A percentile compares a stretch with the other conserved stretches of the same genome.
Conservation (phyloP, 2,113 vertebrate genomes). For the Butorides virescens region DNA sequence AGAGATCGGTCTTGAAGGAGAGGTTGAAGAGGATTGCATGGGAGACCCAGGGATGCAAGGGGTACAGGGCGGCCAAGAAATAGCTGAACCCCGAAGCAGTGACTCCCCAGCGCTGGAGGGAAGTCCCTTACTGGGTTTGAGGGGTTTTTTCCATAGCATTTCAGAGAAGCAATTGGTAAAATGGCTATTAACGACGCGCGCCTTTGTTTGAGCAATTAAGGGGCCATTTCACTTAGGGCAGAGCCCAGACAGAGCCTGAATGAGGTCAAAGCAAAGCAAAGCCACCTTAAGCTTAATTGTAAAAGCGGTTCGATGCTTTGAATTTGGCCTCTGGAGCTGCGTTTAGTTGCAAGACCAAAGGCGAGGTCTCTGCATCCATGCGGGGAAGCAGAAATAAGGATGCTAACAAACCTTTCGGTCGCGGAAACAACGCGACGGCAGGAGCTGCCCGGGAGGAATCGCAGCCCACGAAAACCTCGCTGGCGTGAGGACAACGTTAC, state of each 20-base stretch:
- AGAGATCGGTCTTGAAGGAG: not conserved
- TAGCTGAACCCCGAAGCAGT: not conserved
- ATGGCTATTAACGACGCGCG: constrained; percentile 19
- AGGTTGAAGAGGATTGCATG: not conserved
- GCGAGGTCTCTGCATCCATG: not conserved
- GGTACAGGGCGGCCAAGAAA: fast-evolving
- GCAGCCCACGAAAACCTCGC: not conserved
- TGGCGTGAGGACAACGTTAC: not conserved
- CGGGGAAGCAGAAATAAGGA: not conserved
- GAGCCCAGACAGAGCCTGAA: constrained; percentile 18
- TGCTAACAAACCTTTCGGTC: not conserved
- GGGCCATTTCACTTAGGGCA: constrained; percentile 10
- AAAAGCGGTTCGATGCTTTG: constrained; percentile 5
- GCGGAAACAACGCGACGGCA: not conserved
- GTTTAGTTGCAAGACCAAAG: constrained; percentile 19
- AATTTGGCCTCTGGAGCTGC: constrained; percentile 52
- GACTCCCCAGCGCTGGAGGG: not conserved
- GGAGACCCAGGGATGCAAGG: not conserved
- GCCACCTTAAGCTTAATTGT: constrained; percentile 61
- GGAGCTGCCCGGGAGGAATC: not conserved
- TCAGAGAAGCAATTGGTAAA: not conserved
- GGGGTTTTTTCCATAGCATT: not conserved
- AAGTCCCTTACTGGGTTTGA: not conserved
- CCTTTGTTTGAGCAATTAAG: constrained; percentile 46
- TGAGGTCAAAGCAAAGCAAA: constrained; percentile 56